These are phyloP conservation scores for Pollenia angustigena DNA, from an alignment of 2,888 invertebrate genomes.

Conservation along the genomic window DNA sequence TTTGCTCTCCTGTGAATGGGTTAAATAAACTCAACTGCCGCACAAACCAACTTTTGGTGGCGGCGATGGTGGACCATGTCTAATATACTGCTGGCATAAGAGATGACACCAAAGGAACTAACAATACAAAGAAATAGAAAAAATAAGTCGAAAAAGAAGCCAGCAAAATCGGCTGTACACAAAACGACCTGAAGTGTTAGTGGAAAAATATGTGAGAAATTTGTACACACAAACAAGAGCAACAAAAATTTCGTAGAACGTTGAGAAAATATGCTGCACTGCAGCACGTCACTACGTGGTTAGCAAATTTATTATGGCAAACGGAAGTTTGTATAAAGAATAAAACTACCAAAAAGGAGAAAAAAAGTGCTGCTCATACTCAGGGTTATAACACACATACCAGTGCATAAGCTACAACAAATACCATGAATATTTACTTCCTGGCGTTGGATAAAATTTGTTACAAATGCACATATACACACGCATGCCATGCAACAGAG, in stretches of 20 bases:
- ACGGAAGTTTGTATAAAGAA: slow-evolving; percentile 72
- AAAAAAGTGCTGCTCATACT: slow-evolving; percentile 21
- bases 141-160: slow-evolving; percentile 22
- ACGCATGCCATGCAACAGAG: slow-evolving; percentile 46
- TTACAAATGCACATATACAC: slow-evolving; percentile 25
- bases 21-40: slow-evolving; percentile 50
- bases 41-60: slow-evolving; percentile 65
- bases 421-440: slow-evolving; percentile 72
- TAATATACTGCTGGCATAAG: slow-evolving; percentile 61
- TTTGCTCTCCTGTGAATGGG: slow-evolving; percentile 17
- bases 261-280: slow-evolving; percentile 73
- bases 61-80: slow-evolving; percentile 76
- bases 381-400: slow-evolving; percentile 22
- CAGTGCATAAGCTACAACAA: slow-evolving; percentile 37
- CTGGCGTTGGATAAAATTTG: slow-evolving; percentile 69
- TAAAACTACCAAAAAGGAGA: slow-evolving; percentile 44
- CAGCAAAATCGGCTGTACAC: slow-evolving; percentile 45
- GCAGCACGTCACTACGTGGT: slow-evolving; percentile 83
- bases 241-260: slow-evolving; percentile 32
- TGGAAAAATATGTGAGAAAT: slow-evolving; percentile 68
- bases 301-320: slow-evolving; percentile 83
- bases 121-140: slow-evolving; percentile 34
- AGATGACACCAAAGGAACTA: slow-evolving; percentile 64
- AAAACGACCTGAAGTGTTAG: slow-evolving; percentile 39
- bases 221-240: slow-evolving; percentile 51